Evolutionary conservation across 2,113 vertebrate species (phyloP), one percentile per base, ranked within the genome.

Genomic region (Uropsilus gracilis): DNA sequence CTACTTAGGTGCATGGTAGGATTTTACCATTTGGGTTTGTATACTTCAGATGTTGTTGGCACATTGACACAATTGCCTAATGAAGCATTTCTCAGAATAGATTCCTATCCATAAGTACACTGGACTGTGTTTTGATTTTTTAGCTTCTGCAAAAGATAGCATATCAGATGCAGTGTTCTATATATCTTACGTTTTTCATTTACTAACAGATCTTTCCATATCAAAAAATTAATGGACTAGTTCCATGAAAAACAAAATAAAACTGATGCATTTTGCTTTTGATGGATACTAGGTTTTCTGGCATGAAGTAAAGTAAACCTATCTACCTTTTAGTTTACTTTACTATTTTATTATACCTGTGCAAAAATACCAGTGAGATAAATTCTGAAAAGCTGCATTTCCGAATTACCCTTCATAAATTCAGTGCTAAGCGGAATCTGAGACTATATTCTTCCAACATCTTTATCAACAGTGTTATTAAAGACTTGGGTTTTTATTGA

Each of bases 381-480:
- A 72, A 66, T 94, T 90, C 46, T 80, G 37, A 86, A 69, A 89
- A 68, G 61, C 90, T 24, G 13, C 7, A 32, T 91, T 91, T 90
- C 17, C 48, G 83, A 72, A 73, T 83, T 93, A 37, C 22, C 16
- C 26, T 87, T 48, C 39, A 48, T 71, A 78, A 80, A 16, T 1
- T 96, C 86, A 89, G 68, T 64, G 78, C 59, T 64, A 84, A 92
- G 18, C 28, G 83, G 24, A 77, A 2, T 84, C 48, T 50, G 53
- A 81, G 44, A 42, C 39, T 88, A 17, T 37, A 9, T 91, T 64
- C 89, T 94, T 78, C n/a, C 39, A 85, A 37, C 9, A 91, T 10
- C 30, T 20, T 93, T 34, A 32, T 83, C 48, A 91, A 86, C 24
- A 85, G 76, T 94, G 32, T 76, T 96, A 77, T 68, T 90, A 89